Conservation (phyloP, 2,888 invertebrate genomes). For the Emmelina monodactyla region DNA sequence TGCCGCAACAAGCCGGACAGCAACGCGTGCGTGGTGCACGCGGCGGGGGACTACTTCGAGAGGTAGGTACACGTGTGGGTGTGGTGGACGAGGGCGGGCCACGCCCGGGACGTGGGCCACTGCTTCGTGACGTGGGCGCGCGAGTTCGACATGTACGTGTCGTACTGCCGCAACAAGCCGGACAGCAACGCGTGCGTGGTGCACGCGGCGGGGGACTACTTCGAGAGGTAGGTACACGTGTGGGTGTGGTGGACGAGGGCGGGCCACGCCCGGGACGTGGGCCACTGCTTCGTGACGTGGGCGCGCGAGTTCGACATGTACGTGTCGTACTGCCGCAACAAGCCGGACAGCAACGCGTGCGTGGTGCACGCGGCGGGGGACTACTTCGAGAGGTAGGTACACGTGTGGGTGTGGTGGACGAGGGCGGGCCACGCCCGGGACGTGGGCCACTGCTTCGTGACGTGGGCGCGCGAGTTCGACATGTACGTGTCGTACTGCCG, state of each 20-base stretch:
- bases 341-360: constrained; percentile 94
- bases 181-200: constrained; percentile 94
- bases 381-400: constrained; percentile 78
- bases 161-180: constrained; percentile 98
- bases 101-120: constrained; percentile 98
- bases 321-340: constrained; percentile 98
- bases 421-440: too few species aligned
- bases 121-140: constrained; percentile 98
- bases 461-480: constrained; percentile 88
- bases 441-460: constrained; percentile 99
- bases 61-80: too few species aligned
- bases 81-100: too few species aligned
- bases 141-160: constrained; percentile 89
- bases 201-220: constrained; percentile 87
- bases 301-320: constrained; percentile 86
- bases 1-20: constrained; percentile 99
- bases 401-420: too few species aligned
- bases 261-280: too few species aligned
- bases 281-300: constrained; percentile 99
- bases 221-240: constrained; percentile 73
- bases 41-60: constrained; percentile 90
- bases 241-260: too few species aligned
- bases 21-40: constrained; percentile 89
- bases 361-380: constrained; percentile 89
- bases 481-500: constrained; percentile 98